Conservation (phyloP, 2,113 vertebrate genomes). For the Delphinus delphis region DNA sequence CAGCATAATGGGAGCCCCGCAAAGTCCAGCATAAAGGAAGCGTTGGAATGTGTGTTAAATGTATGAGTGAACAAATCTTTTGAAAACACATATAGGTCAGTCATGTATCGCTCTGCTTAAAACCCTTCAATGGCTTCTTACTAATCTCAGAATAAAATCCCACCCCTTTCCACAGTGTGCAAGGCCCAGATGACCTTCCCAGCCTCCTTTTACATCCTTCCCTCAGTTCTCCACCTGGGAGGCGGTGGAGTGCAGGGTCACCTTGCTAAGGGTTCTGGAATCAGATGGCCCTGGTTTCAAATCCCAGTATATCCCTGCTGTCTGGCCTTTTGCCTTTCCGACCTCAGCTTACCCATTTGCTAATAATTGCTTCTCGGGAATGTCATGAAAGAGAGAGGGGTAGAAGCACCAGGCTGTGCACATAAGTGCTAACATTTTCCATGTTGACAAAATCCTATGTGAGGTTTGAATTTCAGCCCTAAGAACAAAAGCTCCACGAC, state of each 20-base stretch:
- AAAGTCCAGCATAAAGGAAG: neutral
- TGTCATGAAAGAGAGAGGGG: neutral
- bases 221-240: rapidly evolving
- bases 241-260: rapidly evolving
- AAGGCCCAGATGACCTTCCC: no score
- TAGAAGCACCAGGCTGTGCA: neutral
- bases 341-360: neutral
- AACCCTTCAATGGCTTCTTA: neutral
- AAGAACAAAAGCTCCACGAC: neutral
- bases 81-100: neutral
- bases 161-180: rapidly evolving
- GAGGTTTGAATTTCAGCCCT: neutral
- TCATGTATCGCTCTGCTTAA: neutral
- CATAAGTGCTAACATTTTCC: neutral
- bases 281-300: neutral
- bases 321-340: neutral
- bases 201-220: rapidly evolving
- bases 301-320: neutral
- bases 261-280: neutral
- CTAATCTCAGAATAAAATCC: neutral
- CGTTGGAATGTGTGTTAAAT: rapidly evolving
- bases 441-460: neutral
- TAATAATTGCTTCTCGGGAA: neutral
- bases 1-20: neutral
- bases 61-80: neutral